These are phyloP conservation scores for Harmothoe impar DNA, from an alignment of 2,888 invertebrate species.

Conservation along the genomic window DNA sequence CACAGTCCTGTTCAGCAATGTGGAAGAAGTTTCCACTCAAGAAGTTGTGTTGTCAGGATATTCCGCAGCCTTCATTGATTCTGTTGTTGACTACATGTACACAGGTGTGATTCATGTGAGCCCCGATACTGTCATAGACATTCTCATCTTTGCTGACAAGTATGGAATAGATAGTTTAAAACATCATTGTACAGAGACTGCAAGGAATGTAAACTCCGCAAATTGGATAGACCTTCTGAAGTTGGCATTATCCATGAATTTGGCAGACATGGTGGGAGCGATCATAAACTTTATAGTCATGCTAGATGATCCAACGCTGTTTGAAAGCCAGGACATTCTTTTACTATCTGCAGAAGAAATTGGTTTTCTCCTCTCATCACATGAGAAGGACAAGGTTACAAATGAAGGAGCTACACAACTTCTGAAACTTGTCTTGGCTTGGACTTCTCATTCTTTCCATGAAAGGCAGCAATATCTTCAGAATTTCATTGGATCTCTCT, in stretches of 20 bases:
- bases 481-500: not conserved
- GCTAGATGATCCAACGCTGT: not conserved
- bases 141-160: constrained; percentile 20
- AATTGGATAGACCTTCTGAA: constrained; percentile 10
- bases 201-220: not conserved
- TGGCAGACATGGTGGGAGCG: not conserved
- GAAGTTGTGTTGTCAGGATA: not conserved
- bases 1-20: not conserved
- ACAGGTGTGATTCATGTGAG: not conserved
- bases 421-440: not conserved
- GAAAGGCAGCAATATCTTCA: not conserved
- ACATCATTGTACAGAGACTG: not conserved
- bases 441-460: not conserved
- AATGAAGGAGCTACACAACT: not conserved
- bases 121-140: not conserved
- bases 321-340: not conserved
- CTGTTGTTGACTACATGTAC: constrained; percentile 53
- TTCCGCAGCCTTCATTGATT: not conserved
- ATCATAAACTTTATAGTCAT: not conserved
- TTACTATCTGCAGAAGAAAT: not conserved
- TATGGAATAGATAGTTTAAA: not conserved
- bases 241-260: not conserved
- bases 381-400: not conserved
- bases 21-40: not conserved
- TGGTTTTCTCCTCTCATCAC: not conserved